phyloP scores from a whole-genome alignment of 2,797 vertebrate genomes.

The Cercopithecus petaurista region DNA sequence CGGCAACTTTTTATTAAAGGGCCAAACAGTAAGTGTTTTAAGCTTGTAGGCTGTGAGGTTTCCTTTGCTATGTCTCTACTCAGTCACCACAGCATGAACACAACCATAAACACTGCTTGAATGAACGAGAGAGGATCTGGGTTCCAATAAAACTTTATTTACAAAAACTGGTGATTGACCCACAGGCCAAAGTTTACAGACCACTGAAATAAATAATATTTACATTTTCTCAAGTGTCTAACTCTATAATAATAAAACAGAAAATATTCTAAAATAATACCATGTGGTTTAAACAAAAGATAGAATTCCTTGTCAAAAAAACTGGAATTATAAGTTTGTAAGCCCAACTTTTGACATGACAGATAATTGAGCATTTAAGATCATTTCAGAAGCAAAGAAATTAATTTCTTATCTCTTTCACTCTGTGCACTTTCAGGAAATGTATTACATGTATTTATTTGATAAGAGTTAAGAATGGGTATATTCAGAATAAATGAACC shows the following conservation, averaged over 20 bases:
- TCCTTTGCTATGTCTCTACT: not conserved
- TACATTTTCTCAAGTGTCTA: not conserved
- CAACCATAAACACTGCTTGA: not conserved
- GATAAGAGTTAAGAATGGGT: constrained; percentile 27
- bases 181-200: not conserved
- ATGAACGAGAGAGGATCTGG: not conserved
- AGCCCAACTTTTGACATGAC: not conserved
- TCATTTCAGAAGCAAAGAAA: constrained; percentile 34
- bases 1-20: not conserved
- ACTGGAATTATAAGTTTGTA: not conserved
- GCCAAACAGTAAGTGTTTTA: not conserved
- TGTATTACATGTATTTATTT: constrained; percentile 43
- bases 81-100: not conserved
- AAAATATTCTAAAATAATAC: constrained; percentile 49
- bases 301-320: not conserved
- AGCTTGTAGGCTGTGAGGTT: not conserved
- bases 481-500: constrained; percentile 52
- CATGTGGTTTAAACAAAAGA: constrained; percentile 9
- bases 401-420: constrained; percentile 7
- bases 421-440: constrained; percentile 1
- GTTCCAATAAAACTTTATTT: constrained; percentile 5
- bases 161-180: not conserved
- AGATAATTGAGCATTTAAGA: constrained; percentile 19
- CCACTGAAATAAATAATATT: not conserved
- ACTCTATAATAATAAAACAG: not conserved